Base-by-base conservation (phyloP, 2,797 vertebrate genomes). In the Rhinophrynus dorsalis region DNA sequence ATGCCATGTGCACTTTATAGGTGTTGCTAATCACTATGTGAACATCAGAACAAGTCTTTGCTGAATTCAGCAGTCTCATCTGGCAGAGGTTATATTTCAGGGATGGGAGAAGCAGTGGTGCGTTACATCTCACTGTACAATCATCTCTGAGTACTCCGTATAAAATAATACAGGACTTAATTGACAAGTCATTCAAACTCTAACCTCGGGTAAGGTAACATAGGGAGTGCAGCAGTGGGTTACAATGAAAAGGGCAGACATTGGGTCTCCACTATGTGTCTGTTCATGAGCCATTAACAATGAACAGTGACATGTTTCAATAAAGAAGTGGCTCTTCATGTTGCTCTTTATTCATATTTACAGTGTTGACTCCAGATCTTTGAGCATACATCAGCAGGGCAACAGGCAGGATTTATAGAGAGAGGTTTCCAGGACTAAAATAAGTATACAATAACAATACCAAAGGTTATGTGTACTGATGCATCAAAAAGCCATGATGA, bases 31-130 rank as follows among this genome's bases (percentile, higher is more conserved):
- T 59, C 70, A 66, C 13, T 33, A 15, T 35, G 35, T 60, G 62
- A 44, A 44, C 24, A 44, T 73, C 70, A 66, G 47, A 40, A 60
- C 62, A 60, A 60, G 27, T 66, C 37, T 52, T 18, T 66, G 70
- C 70, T 66, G 70, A 73, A 60, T 60, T 66, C 62, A 73, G 70
- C 70, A 73, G 38, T 66, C 70, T 48, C 64, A 17, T 11, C 54
- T 73, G 70, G 66, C 69, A 73, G 55, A 20, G 38, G 55, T 33
- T 73, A 73, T 73, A 66, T 73, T 59, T 66, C 55, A 66, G 35
- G 27, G 17, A 59, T 44, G 40, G 30, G 18, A 72, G 70, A 60
- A 29, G 33, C 70, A 73, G 47, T 60, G 55, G 55, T 44, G 70
- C 55, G 50, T 66, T 51, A 54, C 29, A 45, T 58, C 44, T 66